Evolutionary conservation across 2,888 invertebrate genomes (phyloP), one percentile per base, ranked within the genome.

Genomic region (Galerucella nymphaeae): DNA sequence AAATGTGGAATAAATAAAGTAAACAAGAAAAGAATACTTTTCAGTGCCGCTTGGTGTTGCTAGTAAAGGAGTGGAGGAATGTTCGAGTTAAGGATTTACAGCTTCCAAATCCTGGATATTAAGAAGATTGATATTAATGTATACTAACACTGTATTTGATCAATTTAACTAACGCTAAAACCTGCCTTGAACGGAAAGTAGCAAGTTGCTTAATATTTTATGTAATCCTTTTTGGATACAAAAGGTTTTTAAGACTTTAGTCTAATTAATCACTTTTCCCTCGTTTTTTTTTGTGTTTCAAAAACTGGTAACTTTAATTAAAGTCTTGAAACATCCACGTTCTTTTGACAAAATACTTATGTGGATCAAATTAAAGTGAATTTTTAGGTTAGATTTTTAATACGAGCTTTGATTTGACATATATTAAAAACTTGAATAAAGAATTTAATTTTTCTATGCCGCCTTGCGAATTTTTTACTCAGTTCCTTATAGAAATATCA

Each of bases 141-240:
- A 30, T 38, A 38, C 30, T 9, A 38, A 38, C 30, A 38, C 30
- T 14, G 14, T 13, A 45, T 14, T 14, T 45, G 45, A 45, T 45
- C 45, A 4, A 45, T 45, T 45, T 45, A 4, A 45, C 13, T 14
- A 13, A 14, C 2, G 48, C n/a, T 48, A 8, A 48, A n/a, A 5
- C 48, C 48, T 4, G 48, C 16, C 53, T 16, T 53, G 18, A 8
- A 18, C 53, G 14, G 6, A 16, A n/a, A 50, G 50, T 50, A 11
- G 18, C 18, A 53, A 53, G 30, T 59, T 38, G 38, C n/a, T 59
- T n/a, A 59, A 59, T 59, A 59, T 59, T 59, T 38, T 30, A 59
- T 38, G 59, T 59, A 38, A 59, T 59, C 59, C 38, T 59, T 59
- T 59, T 59, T 38, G 38, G 30, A 38, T 59, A 59, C 38, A 59